Base-by-base conservation (phyloP, 2,797 vertebrate species). In the Macropus fuliginosus region DNA sequence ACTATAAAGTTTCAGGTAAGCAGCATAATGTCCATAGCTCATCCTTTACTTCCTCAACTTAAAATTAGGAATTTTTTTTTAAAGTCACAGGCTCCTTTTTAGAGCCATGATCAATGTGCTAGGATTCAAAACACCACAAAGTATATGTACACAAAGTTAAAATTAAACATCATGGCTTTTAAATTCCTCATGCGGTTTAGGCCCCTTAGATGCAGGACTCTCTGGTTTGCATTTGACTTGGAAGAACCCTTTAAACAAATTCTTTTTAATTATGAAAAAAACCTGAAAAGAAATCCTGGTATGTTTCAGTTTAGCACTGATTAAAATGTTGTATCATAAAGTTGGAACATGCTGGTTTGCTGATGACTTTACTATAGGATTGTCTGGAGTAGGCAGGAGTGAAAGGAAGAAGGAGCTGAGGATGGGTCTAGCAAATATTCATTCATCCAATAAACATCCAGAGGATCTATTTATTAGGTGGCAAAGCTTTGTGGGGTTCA, bases 81-180 rank as follows among this genome's bases (percentile, higher is more conserved):
- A 74, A 81, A 91, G 91, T n/a, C 34, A 24, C 34, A 56, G 27
- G n/a, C 31, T 87, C 3, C 89, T 62, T 87, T 87, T 56, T 46
- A 9, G 21, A 34, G 28, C 24, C 1, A n/a, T 62, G 8, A 34
- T n/a, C 34, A 11, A 91, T 2, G 28, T 6, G 4, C 40, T 54
- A 10, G 57, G 62, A 52, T 50, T 87, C 40, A 87, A 87, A 87
- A 87, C 74, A 87, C 50, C 11, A 55, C 91, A 90, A 40, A 27
- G 0, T n/a, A 16, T 46, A n/a, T 94, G 91, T 24, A 57, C 34
- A 89, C 56, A 50, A 8, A 21, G 74, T 87, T 87, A 87, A 87
- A 87, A 87, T 87, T 87, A 87, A 87, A 87, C 74, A 87, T 87
- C 74, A 87, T 87, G 74, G 27, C 74, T 87, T 87, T 87, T 87